Percentiles rank a stretch among this genome's conserved stretches.
These are phyloP conservation scores for Echinometra lucunter DNA, from an alignment of 53 echinoderm and acorn worm species.

Conservation along the genomic window DNA sequence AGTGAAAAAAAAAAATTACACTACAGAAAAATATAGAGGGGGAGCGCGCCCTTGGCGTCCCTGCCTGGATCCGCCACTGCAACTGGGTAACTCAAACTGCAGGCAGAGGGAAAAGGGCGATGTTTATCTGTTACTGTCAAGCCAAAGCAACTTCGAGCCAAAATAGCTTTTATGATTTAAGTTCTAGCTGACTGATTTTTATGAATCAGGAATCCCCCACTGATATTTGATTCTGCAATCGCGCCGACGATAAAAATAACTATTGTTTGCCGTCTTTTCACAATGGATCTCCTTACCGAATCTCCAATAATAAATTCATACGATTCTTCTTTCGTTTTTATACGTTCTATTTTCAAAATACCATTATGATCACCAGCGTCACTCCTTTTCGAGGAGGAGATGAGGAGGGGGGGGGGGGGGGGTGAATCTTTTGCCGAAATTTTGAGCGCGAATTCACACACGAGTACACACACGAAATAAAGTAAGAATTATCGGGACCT, in stretches of 20 bases:
- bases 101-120: background rate
- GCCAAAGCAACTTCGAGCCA: background rate
- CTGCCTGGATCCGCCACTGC: too few species aligned
- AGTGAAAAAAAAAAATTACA: too few species aligned
- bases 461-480: too few species aligned
- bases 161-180: background rate
- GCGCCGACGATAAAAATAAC: background rate
- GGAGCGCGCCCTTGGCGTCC: too few species aligned
- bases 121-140: conserved; percentile 32
- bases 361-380: too few species aligned
- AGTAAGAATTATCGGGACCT: too few species aligned
- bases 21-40: too few species aligned
- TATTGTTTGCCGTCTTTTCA: background rate
- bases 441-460: too few species aligned
- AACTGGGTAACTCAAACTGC: too few species aligned
- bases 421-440: too few species aligned
- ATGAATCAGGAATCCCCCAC: background rate
- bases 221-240: background rate
- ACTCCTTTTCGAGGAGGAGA: too few species aligned
- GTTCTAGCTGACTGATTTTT: background rate
- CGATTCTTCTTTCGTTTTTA: background rate
- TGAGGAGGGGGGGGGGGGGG: too few species aligned
- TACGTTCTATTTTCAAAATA: background rate
- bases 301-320: background rate
- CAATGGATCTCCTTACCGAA: background rate